Base-by-base conservation (phyloP, 2,888 invertebrate species). In the Phragmatobia fuliginosa region DNA sequence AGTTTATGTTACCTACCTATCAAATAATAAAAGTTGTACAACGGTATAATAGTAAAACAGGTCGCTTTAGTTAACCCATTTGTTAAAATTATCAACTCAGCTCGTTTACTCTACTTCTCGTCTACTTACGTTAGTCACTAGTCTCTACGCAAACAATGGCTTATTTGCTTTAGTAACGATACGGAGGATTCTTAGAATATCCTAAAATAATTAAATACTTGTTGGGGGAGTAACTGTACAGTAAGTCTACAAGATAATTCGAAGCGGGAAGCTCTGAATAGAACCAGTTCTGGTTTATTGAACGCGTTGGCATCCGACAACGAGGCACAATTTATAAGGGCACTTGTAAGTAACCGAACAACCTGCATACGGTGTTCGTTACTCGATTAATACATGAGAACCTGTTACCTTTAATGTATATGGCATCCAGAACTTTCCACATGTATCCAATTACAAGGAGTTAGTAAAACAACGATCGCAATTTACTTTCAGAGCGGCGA, bases 271-370 rank as follows among this genome's bases (percentile, higher is more conserved):
- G 92, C 85, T 87, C 88, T 86, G 90, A 85, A 86, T 81, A 79
- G 76, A 91, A 93, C 93, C 91, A 79, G 93, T 93, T 93, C 28
- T 90, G 82, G 91, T 90, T 86, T 91, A 89, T 89, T 90, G 92
- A 91, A 90, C 92, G 90, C 90, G 84, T 82, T 82, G 92, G 91
- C 89, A 93, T 92, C 87, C 88, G 85, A 85, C 88, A 87, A 88
- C 88, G 87, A 88, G 78, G 86, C 82, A 78, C 85, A 86, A 88
- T 92, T 90, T 92, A 93, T 92, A 93, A 90, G 92, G 92, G 87
- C 90, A 87, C 72, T 74, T 76, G 72, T 78, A 76, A 81, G 83
- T 79, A 85, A 81, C 79, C 74, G 80, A 77, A 75, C 78, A 68
- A 75, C 78, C 77, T 79, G 73, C 72, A 80, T 79, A 78, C 74